These are phyloP conservation scores for Labeo calbasu DNA, from an alignment of 2,797 vertebrate species.

Conservation along the genomic window DNA sequence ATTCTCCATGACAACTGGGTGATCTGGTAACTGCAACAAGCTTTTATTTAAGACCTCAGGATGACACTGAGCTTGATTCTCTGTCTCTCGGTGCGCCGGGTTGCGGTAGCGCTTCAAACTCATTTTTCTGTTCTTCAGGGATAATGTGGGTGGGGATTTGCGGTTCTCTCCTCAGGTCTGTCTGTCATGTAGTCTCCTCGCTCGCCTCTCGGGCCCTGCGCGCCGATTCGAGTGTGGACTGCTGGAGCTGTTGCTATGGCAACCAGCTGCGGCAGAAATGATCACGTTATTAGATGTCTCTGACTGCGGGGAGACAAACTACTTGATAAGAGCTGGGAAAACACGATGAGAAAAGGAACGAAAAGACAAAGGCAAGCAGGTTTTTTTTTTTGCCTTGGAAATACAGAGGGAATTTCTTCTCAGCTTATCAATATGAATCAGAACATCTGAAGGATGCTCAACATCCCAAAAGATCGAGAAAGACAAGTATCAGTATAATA, in stretches of 20 bases:
- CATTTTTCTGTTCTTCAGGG: constrained; percentile 25
- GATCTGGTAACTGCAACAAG: constrained; percentile 21
- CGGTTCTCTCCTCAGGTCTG: constrained; percentile 32
- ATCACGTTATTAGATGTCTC: constrained; percentile 76
- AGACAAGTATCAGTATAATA: constrained; percentile 51
- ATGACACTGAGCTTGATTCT: constrained; percentile 19
- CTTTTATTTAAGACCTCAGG: constrained; percentile 35
- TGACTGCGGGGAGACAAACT: constrained; percentile 72
- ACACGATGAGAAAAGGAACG: constrained; percentile 27
- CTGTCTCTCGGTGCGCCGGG: not conserved
- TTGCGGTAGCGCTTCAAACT: constrained; percentile 24
- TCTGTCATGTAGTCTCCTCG: constrained; percentile 49
- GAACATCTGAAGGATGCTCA: constrained; percentile 62
- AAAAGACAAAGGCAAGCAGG: constrained; percentile 15
- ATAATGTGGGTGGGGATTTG: constrained; percentile 33
- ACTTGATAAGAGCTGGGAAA: constrained; percentile 61
- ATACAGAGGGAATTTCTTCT: constrained; percentile 51
- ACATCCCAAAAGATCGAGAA: constrained; percentile 57
- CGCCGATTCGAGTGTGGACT: constrained; percentile 52
- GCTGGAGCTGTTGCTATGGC: constrained; percentile 69
- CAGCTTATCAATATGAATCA: constrained; percentile 73
- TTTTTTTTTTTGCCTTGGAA: constrained; percentile 4
- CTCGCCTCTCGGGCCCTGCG: constrained; percentile 53
- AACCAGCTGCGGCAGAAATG: constrained; percentile 71
- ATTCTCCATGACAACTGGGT: constrained; percentile 42